A percentile compares a stretch with the other conserved stretches of the same genome.
Evolutionary conservation across 1,140 invertebrate genomes (phyloP).

Genomic region (Leptinotarsa texana): DNA sequence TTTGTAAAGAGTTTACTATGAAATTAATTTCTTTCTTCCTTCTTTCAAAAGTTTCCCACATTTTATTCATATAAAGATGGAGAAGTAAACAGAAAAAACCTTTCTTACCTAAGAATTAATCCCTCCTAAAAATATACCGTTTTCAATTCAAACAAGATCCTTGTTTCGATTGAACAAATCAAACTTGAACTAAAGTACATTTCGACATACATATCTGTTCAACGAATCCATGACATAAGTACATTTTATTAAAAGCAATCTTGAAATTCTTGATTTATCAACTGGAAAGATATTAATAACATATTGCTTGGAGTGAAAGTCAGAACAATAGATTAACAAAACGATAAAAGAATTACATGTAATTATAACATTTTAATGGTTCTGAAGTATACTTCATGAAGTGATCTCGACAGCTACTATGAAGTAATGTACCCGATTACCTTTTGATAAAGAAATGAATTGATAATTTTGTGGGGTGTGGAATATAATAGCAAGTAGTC

Average conservation of each 20-base stretch:
- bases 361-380: slow-evolving; percentile 14
- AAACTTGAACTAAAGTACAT: too few species aligned
- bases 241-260: slow-evolving; percentile 10
- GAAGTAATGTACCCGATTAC: background rate
- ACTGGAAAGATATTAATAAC: slow-evolving; percentile 13
- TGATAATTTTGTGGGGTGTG: too few species aligned
- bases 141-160: too few species aligned
- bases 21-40: too few species aligned
- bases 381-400: background rate
- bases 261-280: slow-evolving; percentile 11
- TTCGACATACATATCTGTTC: background rate
- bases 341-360: slow-evolving; percentile 10
- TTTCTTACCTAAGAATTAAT: too few species aligned
- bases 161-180: too few species aligned
- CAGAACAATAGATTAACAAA: slow-evolving; percentile 18
- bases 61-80: too few species aligned
- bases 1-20: too few species aligned
- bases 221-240: background rate
- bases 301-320: slow-evolving; percentile 17
- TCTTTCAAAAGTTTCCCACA: too few species aligned
- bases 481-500: background rate
- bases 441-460: too few species aligned
- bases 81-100: too few species aligned
- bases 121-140: too few species aligned
- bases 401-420: slow-evolving; percentile 7